phyloP scores from a whole-genome alignment of 1,140 invertebrate species.

The Zaprionus taronus region DNA sequence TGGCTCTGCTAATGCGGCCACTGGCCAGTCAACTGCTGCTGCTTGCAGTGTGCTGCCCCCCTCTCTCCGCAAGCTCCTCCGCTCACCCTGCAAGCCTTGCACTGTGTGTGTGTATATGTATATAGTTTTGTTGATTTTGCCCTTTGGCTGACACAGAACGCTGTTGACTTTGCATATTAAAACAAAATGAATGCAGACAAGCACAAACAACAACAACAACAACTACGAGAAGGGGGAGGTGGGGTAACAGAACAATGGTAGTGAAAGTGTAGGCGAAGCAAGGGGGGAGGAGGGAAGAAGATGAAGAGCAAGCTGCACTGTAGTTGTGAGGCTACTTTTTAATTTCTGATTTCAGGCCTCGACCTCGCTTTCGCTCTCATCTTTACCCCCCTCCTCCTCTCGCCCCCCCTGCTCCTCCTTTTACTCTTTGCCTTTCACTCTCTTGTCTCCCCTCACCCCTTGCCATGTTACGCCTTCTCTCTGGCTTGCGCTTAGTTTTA shows the following conservation, averaged over 20 bases:
- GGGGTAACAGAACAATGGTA: constrained; percentile 10
- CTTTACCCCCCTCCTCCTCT: neutral
- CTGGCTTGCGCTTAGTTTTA: constrained; percentile 57
- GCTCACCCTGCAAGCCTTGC: neutral
- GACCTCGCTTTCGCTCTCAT: constrained; percentile 2
- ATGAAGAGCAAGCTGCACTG: constrained; percentile 25
- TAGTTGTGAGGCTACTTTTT: constrained; percentile 73
- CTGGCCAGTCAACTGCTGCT: constrained; percentile 52
- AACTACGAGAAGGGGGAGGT: neutral
- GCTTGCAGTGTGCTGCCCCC: neutral
- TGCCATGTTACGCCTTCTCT: neutral
- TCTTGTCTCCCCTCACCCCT: neutral
- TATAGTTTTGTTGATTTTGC: constrained; percentile 75
- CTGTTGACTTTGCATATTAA: constrained; percentile 81
- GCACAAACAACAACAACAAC: constrained; percentile 38
- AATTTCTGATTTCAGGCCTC: constrained; percentile 54
- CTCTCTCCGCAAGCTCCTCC: neutral
- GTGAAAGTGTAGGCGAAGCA: constrained; percentile 28
- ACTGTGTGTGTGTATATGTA: neutral
- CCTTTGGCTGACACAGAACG: constrained; percentile 75
- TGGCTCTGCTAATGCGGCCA: constrained; percentile 63
- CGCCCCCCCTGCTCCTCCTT: neutral
- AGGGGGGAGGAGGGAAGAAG: neutral
- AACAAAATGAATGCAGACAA: constrained; percentile 75
- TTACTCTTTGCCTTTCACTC: neutral